Base-by-base conservation (phyloP, 2,888 invertebrate species). In the Temnothorax unifasciatus region DNA sequence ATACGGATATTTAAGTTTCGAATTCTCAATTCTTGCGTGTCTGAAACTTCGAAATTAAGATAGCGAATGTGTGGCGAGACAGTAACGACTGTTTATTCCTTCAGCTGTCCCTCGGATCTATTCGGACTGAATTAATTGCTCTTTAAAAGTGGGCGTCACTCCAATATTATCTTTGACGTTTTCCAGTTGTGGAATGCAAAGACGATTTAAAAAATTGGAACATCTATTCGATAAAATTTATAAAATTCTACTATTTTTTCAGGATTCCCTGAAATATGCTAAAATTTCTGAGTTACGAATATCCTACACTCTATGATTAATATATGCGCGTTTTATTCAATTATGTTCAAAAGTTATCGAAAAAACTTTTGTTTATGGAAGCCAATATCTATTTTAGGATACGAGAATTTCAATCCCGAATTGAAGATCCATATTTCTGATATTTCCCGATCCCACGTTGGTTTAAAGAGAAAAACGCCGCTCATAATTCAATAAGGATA, bases 1-100 rank as follows among this genome's bases (percentile, higher is more conserved):
- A 63, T 85, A 79, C 52, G 38, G 83, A 89, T 81, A 50, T 50
- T 54, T 41, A 63, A 68, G 66, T 87, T 81, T 52, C 54, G 11
- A 44, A 69, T 54, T 68, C 6, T 57, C 38, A n/a, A 25, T 59
- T 50, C 8, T 77, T 52, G 29, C 25, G 15, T 63, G 11, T 57
- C 21, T 74, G 8, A 57, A 68, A 54, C 4, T 44, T 76, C 25
- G 13, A 71, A 47, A 47, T 73, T 47, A 18, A 47, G 15, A 18
- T 18, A 71, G 47, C 3, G 4, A 81, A 61, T 18, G 8, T 69
- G 44, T 59, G 69, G 44, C 41, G 47, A 75, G n/a, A 66, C 44
- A 71, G 29, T 47, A 59, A 59, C 21, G 11, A 29, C 25, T 41
- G 9, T 79, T 59, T 79, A 59, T 71, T 69, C 38, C 25, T 54